Percentiles rank a stretch among this genome's conserved stretches.
Evolutionary conservation across 1,140 invertebrate species (phyloP).

Genomic region (Adoxophyes honmai): DNA sequence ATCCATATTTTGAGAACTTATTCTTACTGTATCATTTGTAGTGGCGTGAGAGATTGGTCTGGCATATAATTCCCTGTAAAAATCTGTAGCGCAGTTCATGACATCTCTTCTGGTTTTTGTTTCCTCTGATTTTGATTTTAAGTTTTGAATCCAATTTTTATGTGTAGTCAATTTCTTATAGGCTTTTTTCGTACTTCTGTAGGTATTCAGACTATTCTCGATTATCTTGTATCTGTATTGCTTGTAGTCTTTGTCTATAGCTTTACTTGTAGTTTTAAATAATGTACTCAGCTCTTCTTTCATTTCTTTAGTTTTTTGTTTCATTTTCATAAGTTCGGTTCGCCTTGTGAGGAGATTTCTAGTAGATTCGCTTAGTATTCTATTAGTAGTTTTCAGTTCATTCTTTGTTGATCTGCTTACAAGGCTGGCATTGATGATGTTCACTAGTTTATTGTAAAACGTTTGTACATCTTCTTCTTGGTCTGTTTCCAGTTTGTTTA

Average conservation of each 20-base stretch:
- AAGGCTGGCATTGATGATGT: too few relatives aligned
- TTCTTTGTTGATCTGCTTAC: too few relatives aligned
- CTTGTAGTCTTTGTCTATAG: slow-evolving; percentile 18
- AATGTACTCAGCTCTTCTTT: slow-evolving; percentile 17
- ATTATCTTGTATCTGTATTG: slow-evolving; percentile 14
- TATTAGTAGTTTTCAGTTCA: too few relatives aligned
- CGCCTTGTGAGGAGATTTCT: slow-evolving; percentile 9
- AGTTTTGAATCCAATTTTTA: slow-evolving; percentile 21
- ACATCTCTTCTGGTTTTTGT: not conserved
- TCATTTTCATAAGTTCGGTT: not conserved
- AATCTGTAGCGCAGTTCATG: not conserved
- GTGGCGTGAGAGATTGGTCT: too few relatives aligned
- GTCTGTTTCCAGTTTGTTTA: too few relatives aligned
- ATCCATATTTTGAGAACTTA: too few relatives aligned
- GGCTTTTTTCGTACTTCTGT: slow-evolving; percentile 20
- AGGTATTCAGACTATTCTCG: slow-evolving; percentile 8
- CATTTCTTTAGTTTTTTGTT: too few relatives aligned
- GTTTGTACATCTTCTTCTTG: too few relatives aligned
- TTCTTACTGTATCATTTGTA: too few relatives aligned
- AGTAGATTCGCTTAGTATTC: slow-evolving; percentile 17
- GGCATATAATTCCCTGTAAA: slow-evolving; percentile 11
- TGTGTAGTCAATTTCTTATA: slow-evolving; percentile 16
- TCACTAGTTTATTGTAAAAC: too few relatives aligned
- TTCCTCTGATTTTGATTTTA: slow-evolving; percentile 7
- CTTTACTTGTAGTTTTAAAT: slow-evolving; percentile 19